phyloP scores from a whole-genome alignment of 2,113 vertebrate genomes.

The Lagopus leucura region DNA sequence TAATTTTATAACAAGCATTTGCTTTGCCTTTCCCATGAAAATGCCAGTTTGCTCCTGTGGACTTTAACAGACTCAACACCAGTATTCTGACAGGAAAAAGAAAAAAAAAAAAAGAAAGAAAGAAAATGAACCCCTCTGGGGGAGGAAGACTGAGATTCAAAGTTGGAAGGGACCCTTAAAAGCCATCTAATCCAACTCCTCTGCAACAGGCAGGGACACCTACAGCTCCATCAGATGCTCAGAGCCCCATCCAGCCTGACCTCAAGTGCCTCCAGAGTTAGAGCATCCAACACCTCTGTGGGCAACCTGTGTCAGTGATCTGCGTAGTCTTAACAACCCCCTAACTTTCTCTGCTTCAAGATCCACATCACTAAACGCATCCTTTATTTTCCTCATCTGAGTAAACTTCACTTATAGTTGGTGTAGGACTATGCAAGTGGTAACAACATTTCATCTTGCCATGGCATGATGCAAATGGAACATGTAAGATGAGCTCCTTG shows the following conservation, averaged over 20 bases:
- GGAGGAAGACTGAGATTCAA: not conserved
- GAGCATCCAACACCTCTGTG: no score
- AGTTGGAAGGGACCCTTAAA: no score
- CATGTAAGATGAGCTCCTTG: not conserved
- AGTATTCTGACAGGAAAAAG: not conserved
- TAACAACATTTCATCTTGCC: not conserved
- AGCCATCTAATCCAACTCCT: no score
- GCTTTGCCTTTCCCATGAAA: not conserved
- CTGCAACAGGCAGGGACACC: no score
- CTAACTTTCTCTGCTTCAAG: not conserved
- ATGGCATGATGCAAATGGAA: not conserved
- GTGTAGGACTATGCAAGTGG: not conserved
- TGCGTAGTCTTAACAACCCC: not conserved
- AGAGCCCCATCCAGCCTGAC: no score
- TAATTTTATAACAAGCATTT: not conserved
- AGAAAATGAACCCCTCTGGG: not conserved
- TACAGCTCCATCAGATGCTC: no score
- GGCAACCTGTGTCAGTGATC: no score
- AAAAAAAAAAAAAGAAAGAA: not conserved
- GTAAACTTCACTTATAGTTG: not conserved
- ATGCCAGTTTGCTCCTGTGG: not conserved
- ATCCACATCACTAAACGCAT: not conserved
- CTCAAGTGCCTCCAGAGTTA: no score
- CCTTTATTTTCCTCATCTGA: not conserved
- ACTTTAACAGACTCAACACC: not conserved